Evolutionary conservation across 2,888 invertebrate genomes (phyloP), one percentile per base, ranked within the genome.

Genomic region (Ptychoptera contaminata): DNA sequence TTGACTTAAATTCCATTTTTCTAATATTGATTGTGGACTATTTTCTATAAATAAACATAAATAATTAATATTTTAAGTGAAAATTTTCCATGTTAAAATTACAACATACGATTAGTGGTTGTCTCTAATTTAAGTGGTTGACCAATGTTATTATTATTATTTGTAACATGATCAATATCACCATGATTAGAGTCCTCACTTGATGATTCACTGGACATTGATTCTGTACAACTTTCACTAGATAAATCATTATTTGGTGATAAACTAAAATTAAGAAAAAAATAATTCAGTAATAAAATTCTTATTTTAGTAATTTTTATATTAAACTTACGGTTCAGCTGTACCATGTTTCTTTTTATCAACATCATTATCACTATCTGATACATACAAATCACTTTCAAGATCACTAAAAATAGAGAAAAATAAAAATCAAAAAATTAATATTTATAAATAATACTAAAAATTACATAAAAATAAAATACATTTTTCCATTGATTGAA

Each of bases 281-380:
- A 12, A 12, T 23, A 12, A n/a, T 16, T 14, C 2, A 32, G 2
- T 12, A 23, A 23, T 23, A 23, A 23, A 23, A 23, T 23, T n/a
- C n/a, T n/a, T n/a, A n/a, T n/a, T n/a, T n/a, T n/a, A n/a, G n/a
- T n/a, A n/a, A n/a, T n/a, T n/a, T n/a, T n/a, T n/a, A n/a, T n/a
- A n/a, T n/a, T 42, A 29, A 34, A 55, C 60, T 58, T 57, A 64
- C 64, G 58, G 65, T 55, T 62, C 63, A 50, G 60, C 56, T 47
- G 51, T 42, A 38, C 61, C 59, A 51, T 67, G 61, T 54, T 67
- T 65, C 45, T 63, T 63, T 29, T 62, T 61, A 45, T 84, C 83
- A 57, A 85, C 84, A 54, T 86, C 85, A 57, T 84, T 84, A 61
- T 84, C 85, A 56, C 84, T 85, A 61, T 84, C 85, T 14, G 85